Conservation (phyloP, 2,888 invertebrate genomes). For the Osmoderma eremita region DNA sequence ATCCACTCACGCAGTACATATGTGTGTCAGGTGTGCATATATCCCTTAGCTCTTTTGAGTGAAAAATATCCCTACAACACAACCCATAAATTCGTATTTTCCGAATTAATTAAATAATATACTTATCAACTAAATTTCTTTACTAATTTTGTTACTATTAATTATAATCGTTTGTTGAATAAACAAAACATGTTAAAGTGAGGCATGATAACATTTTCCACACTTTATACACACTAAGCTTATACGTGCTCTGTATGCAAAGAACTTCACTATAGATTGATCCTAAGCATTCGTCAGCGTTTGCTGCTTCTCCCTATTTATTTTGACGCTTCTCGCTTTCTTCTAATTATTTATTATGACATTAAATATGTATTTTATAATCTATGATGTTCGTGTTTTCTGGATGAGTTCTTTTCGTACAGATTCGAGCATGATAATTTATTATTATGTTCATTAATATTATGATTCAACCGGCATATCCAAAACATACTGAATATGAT, state of each 20-base stretch:
- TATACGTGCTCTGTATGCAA: slow-evolving; percentile 57
- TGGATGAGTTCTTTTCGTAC: slow-evolving; percentile 57
- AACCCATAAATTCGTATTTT: slow-evolving; percentile 18
- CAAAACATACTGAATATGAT: neutral
- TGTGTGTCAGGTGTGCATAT: too few relatives aligned
- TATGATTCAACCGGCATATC: slow-evolving; percentile 16
- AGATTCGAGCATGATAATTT: slow-evolving; percentile 46
- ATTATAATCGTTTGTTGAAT: slow-evolving; percentile 22
- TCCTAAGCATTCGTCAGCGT: neutral
- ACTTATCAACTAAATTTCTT: slow-evolving; percentile 39
- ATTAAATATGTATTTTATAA: slow-evolving; percentile 21
- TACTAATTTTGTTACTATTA: slow-evolving; percentile 39
- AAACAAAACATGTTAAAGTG: slow-evolving; percentile 56
- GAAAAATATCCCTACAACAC: slow-evolving; percentile 13
- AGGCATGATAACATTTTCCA: slow-evolving; percentile 54
- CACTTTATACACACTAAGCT: slow-evolving; percentile 54
- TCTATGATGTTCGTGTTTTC: neutral
- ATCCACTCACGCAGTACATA: too few relatives aligned
- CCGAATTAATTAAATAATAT: slow-evolving; percentile 6
- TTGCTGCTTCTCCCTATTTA: slow-evolving; percentile 20
- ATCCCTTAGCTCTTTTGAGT: slow-evolving; percentile 34
- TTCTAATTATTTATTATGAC: slow-evolving; percentile 10
- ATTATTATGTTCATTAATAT: slow-evolving; percentile 25
- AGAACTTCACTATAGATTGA: slow-evolving; percentile 51
- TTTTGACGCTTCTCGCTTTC: slow-evolving; percentile 46